Evolutionary conservation across 2,113 vertebrate species (phyloP).

Genomic region (Stictonetta naevosa): DNA sequence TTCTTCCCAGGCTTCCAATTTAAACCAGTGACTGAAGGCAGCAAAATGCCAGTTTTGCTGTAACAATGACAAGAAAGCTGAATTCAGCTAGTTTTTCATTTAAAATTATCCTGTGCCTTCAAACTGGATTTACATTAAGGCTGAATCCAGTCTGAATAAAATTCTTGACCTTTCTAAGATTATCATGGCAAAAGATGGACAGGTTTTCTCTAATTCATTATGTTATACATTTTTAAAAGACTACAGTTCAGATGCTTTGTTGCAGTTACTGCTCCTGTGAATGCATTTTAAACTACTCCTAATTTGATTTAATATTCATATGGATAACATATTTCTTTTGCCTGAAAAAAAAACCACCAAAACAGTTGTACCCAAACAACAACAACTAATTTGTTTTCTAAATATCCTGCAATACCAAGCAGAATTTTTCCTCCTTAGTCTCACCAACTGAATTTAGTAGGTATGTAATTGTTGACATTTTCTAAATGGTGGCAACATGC

Average conservation of each 20-base stretch:
- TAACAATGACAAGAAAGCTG: not conserved
- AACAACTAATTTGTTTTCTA: not conserved
- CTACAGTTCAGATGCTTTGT: not conserved
- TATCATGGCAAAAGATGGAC: not conserved
- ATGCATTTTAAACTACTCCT: not conserved
- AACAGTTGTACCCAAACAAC: not conserved
- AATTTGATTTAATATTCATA: not conserved
- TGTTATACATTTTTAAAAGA: not conserved
- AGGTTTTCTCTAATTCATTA: not conserved
- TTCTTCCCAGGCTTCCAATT: constrained; percentile 24
- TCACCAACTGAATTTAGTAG: not conserved
- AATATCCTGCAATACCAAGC: not conserved
- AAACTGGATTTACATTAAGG: not conserved
- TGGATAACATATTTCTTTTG: not conserved
- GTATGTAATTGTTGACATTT: constrained; percentile 19
- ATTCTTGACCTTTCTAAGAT: constrained; percentile 6
- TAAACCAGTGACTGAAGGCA: not conserved
- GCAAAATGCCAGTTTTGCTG: constrained; percentile 13
- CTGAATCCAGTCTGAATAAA: not conserved
- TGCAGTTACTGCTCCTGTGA: not conserved
- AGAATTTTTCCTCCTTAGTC: not conserved
- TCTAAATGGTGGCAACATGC: not conserved
- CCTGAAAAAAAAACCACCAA: not conserved
- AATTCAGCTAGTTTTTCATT: constrained; percentile 24
- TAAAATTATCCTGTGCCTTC: not conserved